Evolutionary conservation across 2,888 invertebrate genomes (phyloP).

Genomic region (Xanthorhoe spadicearia): DNA sequence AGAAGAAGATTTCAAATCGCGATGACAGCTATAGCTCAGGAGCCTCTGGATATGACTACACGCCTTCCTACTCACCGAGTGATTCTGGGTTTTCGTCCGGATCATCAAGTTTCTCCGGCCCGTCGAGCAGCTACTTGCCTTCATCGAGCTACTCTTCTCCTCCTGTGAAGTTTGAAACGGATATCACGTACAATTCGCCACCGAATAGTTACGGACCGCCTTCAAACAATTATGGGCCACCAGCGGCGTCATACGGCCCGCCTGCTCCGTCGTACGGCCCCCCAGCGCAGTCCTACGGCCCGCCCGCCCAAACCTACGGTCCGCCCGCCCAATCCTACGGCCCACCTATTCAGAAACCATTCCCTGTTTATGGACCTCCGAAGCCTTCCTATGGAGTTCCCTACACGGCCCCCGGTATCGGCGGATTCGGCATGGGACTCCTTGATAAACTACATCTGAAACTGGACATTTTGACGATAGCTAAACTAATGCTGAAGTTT

Average conservation of each 20-base stretch:
- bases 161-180: constrained; percentile 67
- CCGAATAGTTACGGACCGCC: constrained; percentile 70
- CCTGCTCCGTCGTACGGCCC: constrained; percentile 67
- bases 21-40: constrained; percentile 75
- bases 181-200: constrained; percentile 62
- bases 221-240: constrained; percentile 67
- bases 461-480: constrained; percentile 88
- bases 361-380: constrained; percentile 71
- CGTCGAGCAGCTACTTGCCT: constrained; percentile 58
- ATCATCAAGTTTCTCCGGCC: constrained; percentile 52
- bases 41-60: constrained; percentile 74
- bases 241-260: constrained; percentile 68
- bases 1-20: constrained; percentile 76
- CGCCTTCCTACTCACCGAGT: constrained; percentile 55
- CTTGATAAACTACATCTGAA: constrained; percentile 89
- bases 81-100: constrained; percentile 65
- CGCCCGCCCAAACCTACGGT: constrained; percentile 63
- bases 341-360: constrained; percentile 57
- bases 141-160: constrained; percentile 67
- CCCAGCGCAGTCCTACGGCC: constrained; percentile 65
- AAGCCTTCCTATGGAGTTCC: constrained; percentile 83
- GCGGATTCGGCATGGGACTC: constrained; percentile 65
- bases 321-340: constrained; percentile 69
- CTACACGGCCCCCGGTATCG: constrained; percentile 78
- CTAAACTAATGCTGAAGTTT: constrained; percentile 90